These are phyloP conservation scores for Catharus minimus DNA, from an alignment of 2,113 vertebrate species.

Conservation along the genomic window DNA sequence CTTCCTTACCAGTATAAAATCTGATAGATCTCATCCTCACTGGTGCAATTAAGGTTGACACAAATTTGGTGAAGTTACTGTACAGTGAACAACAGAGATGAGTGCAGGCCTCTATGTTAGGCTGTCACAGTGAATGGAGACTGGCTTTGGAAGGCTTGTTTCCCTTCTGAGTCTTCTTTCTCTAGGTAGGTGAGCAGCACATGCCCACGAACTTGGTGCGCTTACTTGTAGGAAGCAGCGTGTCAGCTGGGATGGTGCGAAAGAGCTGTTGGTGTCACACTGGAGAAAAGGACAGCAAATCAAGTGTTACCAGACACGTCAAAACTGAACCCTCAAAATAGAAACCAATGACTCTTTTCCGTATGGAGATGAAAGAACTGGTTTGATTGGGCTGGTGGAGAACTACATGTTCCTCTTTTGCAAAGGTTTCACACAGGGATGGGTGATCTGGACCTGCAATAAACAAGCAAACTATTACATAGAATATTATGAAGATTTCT, in stretches of 20 bases:
- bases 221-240: neutral
- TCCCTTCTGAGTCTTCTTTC: neutral
- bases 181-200: neutral
- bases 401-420: neutral
- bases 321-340: neutral
- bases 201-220: fast-evolving
- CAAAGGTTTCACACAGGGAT: neutral
- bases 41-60: neutral
- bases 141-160: neutral
- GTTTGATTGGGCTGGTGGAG: neutral
- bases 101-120: neutral
- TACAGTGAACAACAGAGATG: neutral
- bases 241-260: neutral
- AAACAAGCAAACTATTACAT: neutral
- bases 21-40: neutral
- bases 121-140: neutral
- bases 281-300: neutral
- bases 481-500: neutral
- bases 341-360: neutral
- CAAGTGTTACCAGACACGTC: neutral
- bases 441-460: neutral
- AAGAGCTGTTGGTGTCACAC: neutral
- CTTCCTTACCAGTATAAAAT: neutral
- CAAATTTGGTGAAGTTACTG: fast-evolving
- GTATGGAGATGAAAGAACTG: neutral